A percentile compares a stretch with the other conserved stretches of the same genome.
Evolutionary conservation across 2,888 invertebrate species (phyloP).

Genomic region (Cephus pulcher): DNA sequence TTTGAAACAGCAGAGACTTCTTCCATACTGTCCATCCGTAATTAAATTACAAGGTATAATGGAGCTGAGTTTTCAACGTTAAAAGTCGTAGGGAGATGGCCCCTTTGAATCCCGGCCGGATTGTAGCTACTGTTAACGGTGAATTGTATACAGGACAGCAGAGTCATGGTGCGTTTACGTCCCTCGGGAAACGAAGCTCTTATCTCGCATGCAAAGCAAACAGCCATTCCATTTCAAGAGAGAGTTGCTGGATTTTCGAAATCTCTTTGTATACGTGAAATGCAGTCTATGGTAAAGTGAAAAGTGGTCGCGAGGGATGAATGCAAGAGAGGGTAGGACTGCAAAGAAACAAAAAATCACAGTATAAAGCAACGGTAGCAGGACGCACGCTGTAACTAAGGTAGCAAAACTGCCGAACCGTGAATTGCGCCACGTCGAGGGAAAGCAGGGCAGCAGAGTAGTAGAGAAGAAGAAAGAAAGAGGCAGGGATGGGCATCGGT

Average conservation of each 20-base stretch:
- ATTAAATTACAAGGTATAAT: background rate
- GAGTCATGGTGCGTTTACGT: background rate
- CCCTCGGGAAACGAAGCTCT: background rate
- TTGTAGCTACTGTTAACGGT: background rate
- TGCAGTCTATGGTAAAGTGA: background rate
- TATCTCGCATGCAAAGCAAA: background rate
- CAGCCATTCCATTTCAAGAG: background rate
- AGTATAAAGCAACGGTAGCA: background rate
- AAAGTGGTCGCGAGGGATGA: background rate
- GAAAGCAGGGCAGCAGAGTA: background rate
- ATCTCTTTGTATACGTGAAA: background rate
- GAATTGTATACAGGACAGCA: background rate
- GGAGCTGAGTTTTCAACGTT: background rate
- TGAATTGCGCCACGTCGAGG: background rate
- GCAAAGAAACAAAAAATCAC: background rate
- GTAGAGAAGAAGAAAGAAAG: background rate
- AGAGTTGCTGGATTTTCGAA: background rate
- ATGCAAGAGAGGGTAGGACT: background rate
- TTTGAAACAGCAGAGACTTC: background rate
- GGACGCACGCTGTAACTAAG: background rate
- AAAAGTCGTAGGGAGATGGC: too few relatives aligned
- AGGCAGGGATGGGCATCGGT: background rate
- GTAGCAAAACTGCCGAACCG: background rate
- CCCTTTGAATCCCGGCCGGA: background rate
- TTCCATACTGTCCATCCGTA: background rate